Evolutionary conservation across 2,113 vertebrate species (phyloP), one percentile per base, ranked within the genome.

Genomic region (Hyaena hyaena): DNA sequence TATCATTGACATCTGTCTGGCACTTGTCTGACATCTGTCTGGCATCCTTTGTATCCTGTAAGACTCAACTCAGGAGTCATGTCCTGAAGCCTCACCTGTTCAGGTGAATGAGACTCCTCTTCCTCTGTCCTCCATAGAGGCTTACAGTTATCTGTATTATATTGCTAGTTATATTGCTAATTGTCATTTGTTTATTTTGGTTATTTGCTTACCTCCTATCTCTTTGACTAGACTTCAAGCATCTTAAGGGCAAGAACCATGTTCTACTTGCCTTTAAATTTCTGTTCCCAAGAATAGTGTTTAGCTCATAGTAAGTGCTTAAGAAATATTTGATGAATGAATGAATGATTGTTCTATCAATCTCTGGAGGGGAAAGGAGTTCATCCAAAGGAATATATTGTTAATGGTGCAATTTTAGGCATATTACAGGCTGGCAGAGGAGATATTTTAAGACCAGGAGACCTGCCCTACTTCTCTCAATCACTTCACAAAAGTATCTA

Each of bases 401-500:
- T 65, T 95, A 81, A 88, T 86, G 86, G 77, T 83, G 4, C 68
- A 7, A 88, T 92, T 84, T 69, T 58, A 80, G 43, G 16, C 65
- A 83, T 50, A 63, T 31, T 88, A 45, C 58, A 71, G 61, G 33
- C 71, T 68, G 63, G 71, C 24, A 90, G 71, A 95, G 35, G 35
- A 95, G 76, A 89, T 92, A 92, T 90, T 90, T 93, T 31, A 28
- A 74, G 76, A 94, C 82, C 80, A 89, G 92, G 84, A 96, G 73
- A 87, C 45, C 76, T 96, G 96, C 55, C 74, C 95, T 96, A 89
- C 88, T 97, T 97, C 88, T n/a, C 84, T 94, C 90, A 88, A 55
- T 95, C 95, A 92, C 74, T 74, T 97, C 96, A 95, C n/a, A 83
- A 39, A 95, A 92, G 92, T 76, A 31, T 39, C 92, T 89, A 86